Base-by-base conservation (phyloP, 2,113 vertebrate genomes). In the Xiphophorus hellerii region DNA sequence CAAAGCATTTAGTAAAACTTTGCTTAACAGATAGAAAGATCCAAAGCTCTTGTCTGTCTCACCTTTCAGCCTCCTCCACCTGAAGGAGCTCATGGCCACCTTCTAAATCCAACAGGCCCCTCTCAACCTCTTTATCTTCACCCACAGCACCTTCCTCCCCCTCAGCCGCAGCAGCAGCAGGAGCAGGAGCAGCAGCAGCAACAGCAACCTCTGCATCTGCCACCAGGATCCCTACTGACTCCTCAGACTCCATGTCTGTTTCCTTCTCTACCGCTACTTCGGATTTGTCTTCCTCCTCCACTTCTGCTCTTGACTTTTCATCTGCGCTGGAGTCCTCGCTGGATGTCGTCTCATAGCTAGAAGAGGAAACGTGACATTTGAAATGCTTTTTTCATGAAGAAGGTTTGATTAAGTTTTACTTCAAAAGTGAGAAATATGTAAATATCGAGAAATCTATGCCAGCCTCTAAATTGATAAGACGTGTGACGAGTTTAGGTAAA, bases 311-410 rank as follows among this genome's bases (percentile, higher is more conserved):
- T 0, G 93, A 82, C 84, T 94, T 96, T 74, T 97, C 97, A 42
- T 97, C 97, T 0, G 94, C 94, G 3, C 96, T 97, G 30, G 97
- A 96, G 89, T 99, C 97, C 88, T 99, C 98, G 0, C 98, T 99
- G 58, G 98, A 99, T 1, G 97, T 98, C 0, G 95, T 96, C 93
- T 99, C 97, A 25, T 99, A 99, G 84, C 98, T 99, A 39, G 28
- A 51, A 85, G 14, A 63, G 3, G 33, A 80, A 10, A 63, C 22
- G 42, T 33, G n/a, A 62, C 39, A 5, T 17, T 44, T 27, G 28
- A 33, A 64, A 33, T 9, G 15, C 1, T 6, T 63, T 37, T 31
- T 63, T 7, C 12, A 39, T 61, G 17, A 61, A 37, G 2, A 60
- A 42, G 17, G 2, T 42, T 29, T 39, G 0, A 28, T 22, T 5